Conservation (phyloP, 2,888 invertebrate species). For the Zaprionus lineosus region DNA sequence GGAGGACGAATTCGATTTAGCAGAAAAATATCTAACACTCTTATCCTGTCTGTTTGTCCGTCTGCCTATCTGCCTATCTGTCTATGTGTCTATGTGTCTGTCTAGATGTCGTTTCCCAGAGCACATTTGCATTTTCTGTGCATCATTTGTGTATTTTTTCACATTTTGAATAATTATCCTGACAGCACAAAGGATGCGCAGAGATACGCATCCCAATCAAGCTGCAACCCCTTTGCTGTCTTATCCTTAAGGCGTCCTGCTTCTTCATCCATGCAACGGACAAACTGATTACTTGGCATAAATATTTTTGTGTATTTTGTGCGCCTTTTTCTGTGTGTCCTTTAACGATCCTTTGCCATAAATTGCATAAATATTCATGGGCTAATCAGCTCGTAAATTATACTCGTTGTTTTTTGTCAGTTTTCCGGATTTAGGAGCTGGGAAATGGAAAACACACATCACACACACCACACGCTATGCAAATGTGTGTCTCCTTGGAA, state of each 20-base stretch:
- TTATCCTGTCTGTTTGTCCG: slow-evolving; percentile 29
- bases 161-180: slow-evolving; percentile 67
- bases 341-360: slow-evolving; percentile 23
- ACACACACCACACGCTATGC: too few species aligned
- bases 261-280: slow-evolving; percentile 4
- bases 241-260: background rate
- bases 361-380: slow-evolving; percentile 68
- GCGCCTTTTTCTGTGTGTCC: slow-evolving; percentile 54
- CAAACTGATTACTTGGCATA: slow-evolving; percentile 61
- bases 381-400: slow-evolving; percentile 77
- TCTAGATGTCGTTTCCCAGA: slow-evolving; percentile 43
- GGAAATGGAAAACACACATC: slow-evolving; percentile 58
- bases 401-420: slow-evolving; percentile 42
- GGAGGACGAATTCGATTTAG: slow-evolving; percentile 71
- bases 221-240: slow-evolving; percentile 41
- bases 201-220: slow-evolving; percentile 42
- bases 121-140: slow-evolving; percentile 56
- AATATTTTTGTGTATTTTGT: slow-evolving; percentile 73
- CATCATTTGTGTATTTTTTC: slow-evolving; percentile 54
- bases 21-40: slow-evolving; percentile 68
- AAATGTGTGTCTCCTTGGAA: slow-evolving; percentile 35
- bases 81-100: too few species aligned
- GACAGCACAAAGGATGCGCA: slow-evolving; percentile 57
- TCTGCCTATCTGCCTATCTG: slow-evolving; percentile 1
- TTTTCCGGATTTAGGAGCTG: slow-evolving; percentile 46